Percentiles rank a stretch among this genome's conserved stretches.
Conservation (phyloP, 2,113 vertebrate species). For the Dipodomys ordii region DNA sequence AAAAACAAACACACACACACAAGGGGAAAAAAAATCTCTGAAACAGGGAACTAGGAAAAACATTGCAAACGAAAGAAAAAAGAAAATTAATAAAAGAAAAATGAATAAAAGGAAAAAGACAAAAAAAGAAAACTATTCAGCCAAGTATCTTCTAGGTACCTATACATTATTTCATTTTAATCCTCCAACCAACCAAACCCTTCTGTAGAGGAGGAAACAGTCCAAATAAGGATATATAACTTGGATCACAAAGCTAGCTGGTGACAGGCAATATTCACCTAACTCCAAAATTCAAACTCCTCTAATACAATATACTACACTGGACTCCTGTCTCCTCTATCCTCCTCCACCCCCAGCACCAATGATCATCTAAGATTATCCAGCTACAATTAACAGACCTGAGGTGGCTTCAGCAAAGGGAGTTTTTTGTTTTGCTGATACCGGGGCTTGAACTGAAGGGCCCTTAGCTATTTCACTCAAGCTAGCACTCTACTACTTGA, state of each 20-base stretch:
- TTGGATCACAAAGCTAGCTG: background rate
- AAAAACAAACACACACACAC: background rate
- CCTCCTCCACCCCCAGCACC: background rate
- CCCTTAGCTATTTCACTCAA: no score
- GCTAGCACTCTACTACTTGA: no score
- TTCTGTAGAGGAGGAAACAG: conserved; percentile 10
- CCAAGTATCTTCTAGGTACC: background rate
- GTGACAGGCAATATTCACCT: conserved; percentile 25
- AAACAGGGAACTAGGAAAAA: background rate
- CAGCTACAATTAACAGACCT: background rate
- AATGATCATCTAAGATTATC: conserved; percentile 34
- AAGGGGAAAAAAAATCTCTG: background rate
- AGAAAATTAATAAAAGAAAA: no score
- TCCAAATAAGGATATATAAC: conserved; percentile 25
- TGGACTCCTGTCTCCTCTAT: background rate
- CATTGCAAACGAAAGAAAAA: no score
- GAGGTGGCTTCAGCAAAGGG: background rate
- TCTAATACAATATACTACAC: background rate
- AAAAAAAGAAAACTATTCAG: background rate
- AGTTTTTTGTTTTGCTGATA: no score
- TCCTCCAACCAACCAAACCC: conserved; percentile 8
- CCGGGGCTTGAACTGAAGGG: no score
- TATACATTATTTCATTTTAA: conserved; percentile 51
- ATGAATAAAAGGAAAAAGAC: no score
- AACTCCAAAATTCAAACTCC: conserved; percentile 39